phyloP scores from a whole-genome alignment of 2,888 invertebrate genomes.

The Cataglyphis cursor region DNA sequence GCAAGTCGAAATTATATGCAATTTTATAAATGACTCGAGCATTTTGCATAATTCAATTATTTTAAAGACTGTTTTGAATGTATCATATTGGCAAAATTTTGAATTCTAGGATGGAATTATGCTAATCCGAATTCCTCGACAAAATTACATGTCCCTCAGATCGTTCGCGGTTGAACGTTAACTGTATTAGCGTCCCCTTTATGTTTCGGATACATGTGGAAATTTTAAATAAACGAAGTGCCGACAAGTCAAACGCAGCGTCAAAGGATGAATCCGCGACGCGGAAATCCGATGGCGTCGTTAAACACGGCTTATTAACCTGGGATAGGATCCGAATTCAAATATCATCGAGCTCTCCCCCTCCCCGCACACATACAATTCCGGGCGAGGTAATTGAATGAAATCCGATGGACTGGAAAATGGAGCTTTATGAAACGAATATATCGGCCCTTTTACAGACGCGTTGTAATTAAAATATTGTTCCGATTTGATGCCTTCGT shows the following conservation, averaged over 20 bases:
- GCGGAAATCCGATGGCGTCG: slow-evolving; percentile 49
- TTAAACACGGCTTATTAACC: slow-evolving; percentile 54
- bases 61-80: not conserved
- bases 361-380: slow-evolving; percentile 3
- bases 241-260: slow-evolving; percentile 30
- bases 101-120: not conserved
- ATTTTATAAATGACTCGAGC: not conserved
- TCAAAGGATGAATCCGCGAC: slow-evolving; percentile 48
- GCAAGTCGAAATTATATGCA: not conserved
- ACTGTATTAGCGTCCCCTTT: not conserved
- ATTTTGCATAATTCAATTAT: not conserved
- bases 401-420: slow-evolving; percentile 55
- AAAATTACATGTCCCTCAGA: not conserved
- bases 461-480: slow-evolving; percentile 55
- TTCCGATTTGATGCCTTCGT: slow-evolving; percentile 20
- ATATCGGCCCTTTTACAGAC: slow-evolving; percentile 31
- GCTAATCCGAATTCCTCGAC: not conserved
- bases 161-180: slow-evolving; percentile 4
- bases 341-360: slow-evolving; percentile 33
- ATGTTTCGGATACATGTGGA: not conserved
- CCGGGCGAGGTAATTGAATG: slow-evolving; percentile 49
- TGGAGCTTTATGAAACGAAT: slow-evolving; percentile 53
- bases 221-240: slow-evolving; percentile 50
- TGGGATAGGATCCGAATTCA: slow-evolving; percentile 46
- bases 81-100: not conserved